Base-by-base conservation (phyloP, 2,113 vertebrate genomes). In the Zapus hudsonius region DNA sequence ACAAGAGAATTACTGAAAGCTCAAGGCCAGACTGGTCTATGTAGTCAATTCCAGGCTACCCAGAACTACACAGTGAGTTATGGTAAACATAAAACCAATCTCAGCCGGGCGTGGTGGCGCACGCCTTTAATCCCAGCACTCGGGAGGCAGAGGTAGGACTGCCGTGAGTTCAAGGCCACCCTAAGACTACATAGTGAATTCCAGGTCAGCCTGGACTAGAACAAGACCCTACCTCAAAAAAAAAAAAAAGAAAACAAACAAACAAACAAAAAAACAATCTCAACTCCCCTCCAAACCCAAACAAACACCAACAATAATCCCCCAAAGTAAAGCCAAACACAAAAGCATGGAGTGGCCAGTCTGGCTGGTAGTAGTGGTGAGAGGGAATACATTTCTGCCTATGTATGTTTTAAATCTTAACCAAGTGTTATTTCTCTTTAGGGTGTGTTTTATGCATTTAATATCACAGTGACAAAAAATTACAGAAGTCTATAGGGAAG, bases 381-480 rank as follows among this genome's bases (percentile, higher is more conserved):
- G 55, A n/a, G 12, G 67, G 11, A 44, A 44, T 44, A 78, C 44
- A 69, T 31, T 69, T 8, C 23, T 84, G 12, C 12, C 63, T 44
- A 2, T 57, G 16, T 29, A 52, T 38, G 19, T 69, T 85, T 52
- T 81, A 42, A 85, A 59, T 57, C 80, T 70, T 57, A 80, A 85
- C 42, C 33, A 79, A 93, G 74, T 2, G 12, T 81, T 47, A 59
- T 83, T 87, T 89, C 87, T 94, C 31, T 33, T 67, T 55, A 74
- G 29, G 19, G 66, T 38, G 70, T 94, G 76, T 73, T 92, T 86
- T 86, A 84, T 42, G n/a, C 12, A 33, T n/a, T 79, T 87, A 89
- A 82, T 16, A 67, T 31, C 5, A n/a, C 33, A 73, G 72, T 20
- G 27, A 73, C 66, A 73, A 20, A 57, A 33, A 80, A 63, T 78